Conservation (phyloP, 2,888 invertebrate species). For the Yponomeuta plumbellus region DNA sequence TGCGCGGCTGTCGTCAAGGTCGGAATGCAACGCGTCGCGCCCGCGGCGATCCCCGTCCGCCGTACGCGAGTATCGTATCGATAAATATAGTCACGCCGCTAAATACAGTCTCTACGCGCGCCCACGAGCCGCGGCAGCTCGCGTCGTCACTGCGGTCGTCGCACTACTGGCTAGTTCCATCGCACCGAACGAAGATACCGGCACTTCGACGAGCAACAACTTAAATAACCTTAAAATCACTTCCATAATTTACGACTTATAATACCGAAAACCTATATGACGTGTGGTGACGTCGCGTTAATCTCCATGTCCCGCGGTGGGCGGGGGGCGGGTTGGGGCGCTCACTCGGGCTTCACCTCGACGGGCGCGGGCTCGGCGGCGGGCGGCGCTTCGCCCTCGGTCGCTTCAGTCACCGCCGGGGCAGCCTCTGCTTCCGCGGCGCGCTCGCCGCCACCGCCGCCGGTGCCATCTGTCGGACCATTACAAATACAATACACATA, state of each 20-base stretch:
- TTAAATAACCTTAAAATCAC: conserved; percentile 57
- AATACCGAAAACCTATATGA: conserved; percentile 60
- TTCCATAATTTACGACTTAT: conserved; percentile 72
- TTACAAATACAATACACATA: neutral
- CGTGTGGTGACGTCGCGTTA: conserved; percentile 33
- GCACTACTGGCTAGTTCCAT: conserved; percentile 16
- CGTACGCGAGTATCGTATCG: neutral
- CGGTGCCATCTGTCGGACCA: neutral
- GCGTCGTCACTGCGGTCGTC: neutral
- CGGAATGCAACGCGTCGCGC: conserved; percentile 15
- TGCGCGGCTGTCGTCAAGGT: conserved; percentile 26
- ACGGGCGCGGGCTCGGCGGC: conserved; percentile 42
- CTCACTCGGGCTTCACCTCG: conserved; percentile 53
- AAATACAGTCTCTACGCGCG: conserved; percentile 12
- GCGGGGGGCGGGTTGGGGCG: conserved; percentile 20
- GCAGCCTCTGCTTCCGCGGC: conserved; percentile 16
- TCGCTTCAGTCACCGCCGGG: conserved; percentile 35
- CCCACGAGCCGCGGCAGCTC: conserved; percentile 5
- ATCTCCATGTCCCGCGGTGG: conserved; percentile 21
- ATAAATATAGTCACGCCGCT: conserved; percentile 12
- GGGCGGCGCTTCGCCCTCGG: conserved; percentile 38
- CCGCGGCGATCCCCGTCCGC: conserved; percentile 3
- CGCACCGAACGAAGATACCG: conserved; percentile 15
- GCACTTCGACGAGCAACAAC: conserved; percentile 14
- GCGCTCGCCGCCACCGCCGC: conserved; percentile 27